Conservation (phyloP, 2,113 vertebrate genomes). For the Amblyopsis rosae region DNA sequence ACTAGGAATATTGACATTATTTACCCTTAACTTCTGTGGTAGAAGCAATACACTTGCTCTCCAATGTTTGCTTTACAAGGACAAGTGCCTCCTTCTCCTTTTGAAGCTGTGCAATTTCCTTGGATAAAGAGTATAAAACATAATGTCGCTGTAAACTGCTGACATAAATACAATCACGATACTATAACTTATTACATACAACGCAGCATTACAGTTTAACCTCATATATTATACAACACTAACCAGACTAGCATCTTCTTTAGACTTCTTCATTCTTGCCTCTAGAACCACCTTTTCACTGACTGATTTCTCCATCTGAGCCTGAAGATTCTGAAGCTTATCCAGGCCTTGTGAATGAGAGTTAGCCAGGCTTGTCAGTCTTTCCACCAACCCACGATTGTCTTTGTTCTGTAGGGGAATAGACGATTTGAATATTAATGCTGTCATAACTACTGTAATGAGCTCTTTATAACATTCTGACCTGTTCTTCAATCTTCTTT, state of each 20-base stretch:
- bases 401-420: conserved; percentile 82
- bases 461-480: conserved; percentile 42
- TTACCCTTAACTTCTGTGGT: conserved; percentile 84
- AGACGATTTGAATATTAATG: not conserved
- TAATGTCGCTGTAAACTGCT: not conserved
- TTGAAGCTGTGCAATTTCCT: conserved; percentile 76
- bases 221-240: conserved; percentile 17
- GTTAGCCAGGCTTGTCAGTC: conserved; percentile 82
- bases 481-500: conserved; percentile 93
- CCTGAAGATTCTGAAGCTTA: conserved; percentile 84
- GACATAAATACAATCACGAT: not conserved
- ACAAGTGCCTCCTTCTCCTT: conserved; percentile 73
- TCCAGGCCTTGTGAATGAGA: conserved; percentile 76
- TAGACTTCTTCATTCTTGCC: conserved; percentile 78
- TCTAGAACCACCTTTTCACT: conserved; percentile 75
- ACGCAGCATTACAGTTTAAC: not conserved
- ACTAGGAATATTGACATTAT: not conserved
- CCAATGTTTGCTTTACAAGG: conserved; percentile 77
- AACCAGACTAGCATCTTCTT: conserved; percentile 81
- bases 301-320: conserved; percentile 80
- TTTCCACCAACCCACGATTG: conserved; percentile 87
- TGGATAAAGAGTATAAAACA: conserved; percentile 1
- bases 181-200: conserved; percentile 7
- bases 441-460: not conserved
- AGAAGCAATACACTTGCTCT: conserved; percentile 78